Evolutionary conservation across 2,797 vertebrate species (phyloP).

Genomic region (Pangasius djambal): DNA sequence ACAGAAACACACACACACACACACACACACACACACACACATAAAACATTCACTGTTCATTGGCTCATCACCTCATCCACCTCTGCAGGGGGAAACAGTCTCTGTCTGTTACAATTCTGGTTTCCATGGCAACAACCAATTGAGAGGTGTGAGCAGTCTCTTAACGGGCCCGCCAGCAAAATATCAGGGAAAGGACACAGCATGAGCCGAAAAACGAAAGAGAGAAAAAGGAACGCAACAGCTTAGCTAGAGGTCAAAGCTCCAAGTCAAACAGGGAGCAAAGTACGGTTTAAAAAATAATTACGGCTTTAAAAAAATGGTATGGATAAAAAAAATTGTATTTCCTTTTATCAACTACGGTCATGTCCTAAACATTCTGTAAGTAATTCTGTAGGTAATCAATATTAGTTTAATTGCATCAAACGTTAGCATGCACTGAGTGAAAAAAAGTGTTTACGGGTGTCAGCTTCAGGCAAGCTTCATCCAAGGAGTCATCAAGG

Average conservation of each 20-base stretch:
- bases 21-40: constrained; percentile 33
- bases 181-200: constrained; percentile 39
- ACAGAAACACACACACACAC: constrained; percentile 14
- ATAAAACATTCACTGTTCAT: constrained; percentile 32
- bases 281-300: too few relatives aligned
- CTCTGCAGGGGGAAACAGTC: constrained; percentile 57
- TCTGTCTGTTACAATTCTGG: constrained; percentile 55
- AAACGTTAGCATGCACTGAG: not conserved
- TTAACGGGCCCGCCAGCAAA: constrained; percentile 52
- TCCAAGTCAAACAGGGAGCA: constrained; percentile 15
- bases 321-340: not conserved
- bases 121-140: constrained; percentile 62
- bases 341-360: not conserved
- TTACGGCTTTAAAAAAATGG: not conserved
- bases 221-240: constrained; percentile 20
- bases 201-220: constrained; percentile 19
- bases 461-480: not conserved
- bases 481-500: not conserved
- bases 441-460: not conserved
- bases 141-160: constrained; percentile 45
- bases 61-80: constrained; percentile 55
- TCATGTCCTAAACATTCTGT: not conserved
- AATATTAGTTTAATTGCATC: not conserved
- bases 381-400: not conserved
- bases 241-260: constrained; percentile 18